Evolutionary conservation across 2,797 vertebrate genomes (phyloP).

Genomic region (Mus minutoides): DNA sequence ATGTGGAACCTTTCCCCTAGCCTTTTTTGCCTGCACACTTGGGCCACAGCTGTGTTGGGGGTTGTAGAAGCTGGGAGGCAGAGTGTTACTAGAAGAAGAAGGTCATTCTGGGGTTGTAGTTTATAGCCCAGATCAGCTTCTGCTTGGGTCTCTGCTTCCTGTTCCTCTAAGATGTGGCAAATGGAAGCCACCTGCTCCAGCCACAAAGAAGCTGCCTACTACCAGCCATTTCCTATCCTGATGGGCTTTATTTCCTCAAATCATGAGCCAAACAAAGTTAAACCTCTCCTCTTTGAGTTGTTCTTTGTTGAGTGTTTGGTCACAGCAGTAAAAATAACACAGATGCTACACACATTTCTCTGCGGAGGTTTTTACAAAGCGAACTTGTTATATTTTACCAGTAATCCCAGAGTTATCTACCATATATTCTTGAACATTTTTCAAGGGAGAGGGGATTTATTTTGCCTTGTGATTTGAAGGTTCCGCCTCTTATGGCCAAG

Average conservation of each 20-base stretch:
- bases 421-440: background rate
- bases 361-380: background rate
- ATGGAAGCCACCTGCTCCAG: background rate
- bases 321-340: background rate
- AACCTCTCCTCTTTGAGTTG: background rate
- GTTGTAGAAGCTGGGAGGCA: background rate
- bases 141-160: background rate
- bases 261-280: background rate
- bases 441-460: background rate
- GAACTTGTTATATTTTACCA: background rate
- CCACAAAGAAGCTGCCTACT: background rate
- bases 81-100: background rate
- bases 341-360: background rate
- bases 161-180: background rate
- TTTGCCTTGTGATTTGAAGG: background rate
- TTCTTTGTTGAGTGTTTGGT: background rate
- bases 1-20: too few species aligned
- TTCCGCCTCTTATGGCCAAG: background rate
- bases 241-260: background rate
- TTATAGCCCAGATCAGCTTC: background rate
- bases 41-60: background rate
- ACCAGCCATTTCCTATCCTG: background rate
- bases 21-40: background rate
- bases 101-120: background rate
- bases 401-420: too few species aligned